Evolutionary conservation across 2,113 vertebrate genomes (phyloP), one percentile per base, ranked within the genome.

Genomic region (Sorex fumeus): DNA sequence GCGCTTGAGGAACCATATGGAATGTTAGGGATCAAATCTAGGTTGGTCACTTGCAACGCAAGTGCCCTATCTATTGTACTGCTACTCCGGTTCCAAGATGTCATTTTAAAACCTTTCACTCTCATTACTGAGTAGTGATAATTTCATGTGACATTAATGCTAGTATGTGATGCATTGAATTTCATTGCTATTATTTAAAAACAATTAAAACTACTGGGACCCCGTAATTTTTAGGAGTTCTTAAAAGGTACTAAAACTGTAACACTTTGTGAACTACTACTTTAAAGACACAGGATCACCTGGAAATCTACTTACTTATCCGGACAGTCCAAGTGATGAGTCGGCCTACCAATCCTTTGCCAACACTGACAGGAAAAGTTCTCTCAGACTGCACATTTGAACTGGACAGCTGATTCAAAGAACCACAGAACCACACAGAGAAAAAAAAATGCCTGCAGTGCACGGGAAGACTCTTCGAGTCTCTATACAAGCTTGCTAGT

Each of bases 391-490:
- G 34, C 8, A 32, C 28, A 57, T 30, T 85, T 66, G 76, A 32
- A 75, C 50, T 40, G 25, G 47, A 57, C 13, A 84, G 30, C 15
- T 78, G 64, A 94, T 57, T 89, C 60, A 85, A n/a, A 81, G 19
- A 80, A 89, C 47, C 47, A 50, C 13, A 50, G 13, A 50, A 10
- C 50, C 36, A 91, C 7, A 40, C 5, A 78, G 47, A 64, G 1
- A 83, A 25, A 89, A 93, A 86, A 94, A 93, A 86, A 94, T 13
- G 50, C 45, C 34, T 62, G 36, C 2, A 81, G 23, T 78, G 10
- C 36, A 91, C 27, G 72, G 34, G 62, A 88, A 91, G 30, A 85
- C 43, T 74, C 53, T 5, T 80, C 4, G 91, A 70, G 27, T 86
- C 36, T 84, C 67, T 75, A 50, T 10, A 69, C 8, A 89, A 80